A percentile compares a stretch with the other conserved stretches of the same genome.
Evolutionary conservation across 2,888 invertebrate genomes (phyloP).

Genomic region (Altica lythri): DNA sequence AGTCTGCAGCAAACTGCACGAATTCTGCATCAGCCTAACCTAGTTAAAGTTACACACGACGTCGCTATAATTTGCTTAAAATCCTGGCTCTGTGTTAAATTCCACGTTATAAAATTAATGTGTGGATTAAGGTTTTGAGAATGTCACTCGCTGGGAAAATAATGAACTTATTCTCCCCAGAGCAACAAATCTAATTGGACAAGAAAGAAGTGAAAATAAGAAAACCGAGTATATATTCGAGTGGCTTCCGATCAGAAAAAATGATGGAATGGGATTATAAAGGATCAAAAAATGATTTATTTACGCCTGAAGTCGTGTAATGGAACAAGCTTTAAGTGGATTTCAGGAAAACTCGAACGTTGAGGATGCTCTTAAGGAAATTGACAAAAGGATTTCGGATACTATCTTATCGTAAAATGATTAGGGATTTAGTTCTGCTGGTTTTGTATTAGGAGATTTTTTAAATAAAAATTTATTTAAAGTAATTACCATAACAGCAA

Average conservation of each 20-base stretch:
- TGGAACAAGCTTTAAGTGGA: slow-evolving; percentile 20
- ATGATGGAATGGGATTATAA: slow-evolving; percentile 16
- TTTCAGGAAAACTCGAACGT: slow-evolving; percentile 15
- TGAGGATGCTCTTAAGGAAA: slow-evolving; percentile 14
- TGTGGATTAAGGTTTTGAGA: slow-evolving; percentile 21
- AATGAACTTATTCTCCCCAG: slow-evolving; percentile 18
- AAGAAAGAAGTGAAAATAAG: background rate
- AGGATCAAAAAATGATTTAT: slow-evolving; percentile 22
- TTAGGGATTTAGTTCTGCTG: slow-evolving; percentile 5
- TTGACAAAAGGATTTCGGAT: slow-evolving; percentile 17
- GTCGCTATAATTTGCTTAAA: slow-evolving; percentile 21
- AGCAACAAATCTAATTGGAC: slow-evolving; percentile 9
- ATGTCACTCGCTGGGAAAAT: slow-evolving; percentile 19
- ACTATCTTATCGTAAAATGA: slow-evolving; percentile 12
- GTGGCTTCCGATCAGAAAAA: slow-evolving; percentile 18
- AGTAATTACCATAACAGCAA: too few relatives aligned
- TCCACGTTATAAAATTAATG: slow-evolving; percentile 26
- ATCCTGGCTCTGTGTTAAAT: slow-evolving; percentile 11
- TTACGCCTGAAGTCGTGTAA: slow-evolving; percentile 12
- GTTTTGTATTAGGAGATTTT: background rate
- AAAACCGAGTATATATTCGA: slow-evolving; percentile 1
- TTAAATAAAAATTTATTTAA: too few relatives aligned
- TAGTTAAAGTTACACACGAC: slow-evolving; percentile 22
- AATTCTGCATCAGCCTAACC: slow-evolving; percentile 15
- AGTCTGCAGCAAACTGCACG: slow-evolving; percentile 24